A percentile compares a stretch with the other conserved stretches of the same genome.
These are phyloP conservation scores for Hetaerina americana DNA, from an alignment of 1,140 invertebrate genomes.

Conservation along the genomic window DNA sequence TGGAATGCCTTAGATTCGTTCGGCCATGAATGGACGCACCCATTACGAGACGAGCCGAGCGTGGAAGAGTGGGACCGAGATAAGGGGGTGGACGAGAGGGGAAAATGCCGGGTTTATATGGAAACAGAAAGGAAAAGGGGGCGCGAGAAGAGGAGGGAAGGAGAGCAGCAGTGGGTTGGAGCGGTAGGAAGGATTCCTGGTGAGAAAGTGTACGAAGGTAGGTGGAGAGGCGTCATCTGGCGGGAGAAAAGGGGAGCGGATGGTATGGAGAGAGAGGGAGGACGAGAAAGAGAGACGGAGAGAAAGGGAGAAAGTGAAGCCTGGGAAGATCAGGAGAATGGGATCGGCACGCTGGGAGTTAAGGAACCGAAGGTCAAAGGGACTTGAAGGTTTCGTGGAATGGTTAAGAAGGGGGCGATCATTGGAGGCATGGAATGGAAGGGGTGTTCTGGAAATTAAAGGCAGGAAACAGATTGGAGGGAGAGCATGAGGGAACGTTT, in stretches of 20 bases:
- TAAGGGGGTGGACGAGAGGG: too few species aligned
- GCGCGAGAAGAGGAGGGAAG: background rate
- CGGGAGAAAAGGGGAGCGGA: background rate
- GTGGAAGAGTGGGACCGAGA: background rate
- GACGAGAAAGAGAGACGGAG: background rate
- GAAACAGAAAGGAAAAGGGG: background rate
- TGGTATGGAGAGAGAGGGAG: background rate
- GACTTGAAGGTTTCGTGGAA: too few species aligned
- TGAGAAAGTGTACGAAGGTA: too few species aligned
- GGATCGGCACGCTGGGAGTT: too few species aligned
- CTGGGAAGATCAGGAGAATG: background rate
- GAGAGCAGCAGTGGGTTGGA: too few species aligned
- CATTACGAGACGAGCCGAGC: background rate
- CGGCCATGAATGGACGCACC: background rate
- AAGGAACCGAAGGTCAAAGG: too few species aligned
- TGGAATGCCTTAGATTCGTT: background rate
- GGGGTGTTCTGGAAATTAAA: too few species aligned
- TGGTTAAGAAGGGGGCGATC: too few species aligned
- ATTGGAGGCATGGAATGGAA: too few species aligned
- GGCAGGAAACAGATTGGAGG: too few species aligned
- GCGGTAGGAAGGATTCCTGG: too few species aligned
- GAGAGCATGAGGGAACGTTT: too few species aligned
- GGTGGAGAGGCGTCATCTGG: background rate
- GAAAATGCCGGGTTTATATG: background rate
- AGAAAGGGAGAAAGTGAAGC: background rate